These are phyloP conservation scores for Coreoperca whiteheadi DNA, from an alignment of 2,113 vertebrate genomes.

Conservation along the genomic window DNA sequence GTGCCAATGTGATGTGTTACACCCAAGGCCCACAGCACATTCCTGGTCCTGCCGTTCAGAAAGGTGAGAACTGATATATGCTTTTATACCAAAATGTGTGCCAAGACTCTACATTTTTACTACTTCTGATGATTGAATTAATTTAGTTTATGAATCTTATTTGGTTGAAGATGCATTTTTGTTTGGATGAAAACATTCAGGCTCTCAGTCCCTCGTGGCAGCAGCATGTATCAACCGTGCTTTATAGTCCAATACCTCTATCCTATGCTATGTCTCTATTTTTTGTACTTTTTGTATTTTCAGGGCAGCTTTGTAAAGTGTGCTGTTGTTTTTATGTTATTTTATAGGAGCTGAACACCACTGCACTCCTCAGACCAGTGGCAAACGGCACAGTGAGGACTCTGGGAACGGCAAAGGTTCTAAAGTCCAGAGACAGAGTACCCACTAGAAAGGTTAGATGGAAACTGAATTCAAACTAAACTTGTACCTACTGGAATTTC, in stretches of 20 bases:
- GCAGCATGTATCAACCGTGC: background rate
- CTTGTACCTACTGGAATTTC: background rate
- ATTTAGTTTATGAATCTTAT: background rate
- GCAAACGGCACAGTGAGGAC: conserved; percentile 83
- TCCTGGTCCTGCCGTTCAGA: conserved; percentile 50
- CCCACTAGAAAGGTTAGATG: conserved; percentile 69
- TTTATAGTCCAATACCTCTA: background rate
- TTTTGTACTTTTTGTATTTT: background rate
- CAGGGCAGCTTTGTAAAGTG: background rate
- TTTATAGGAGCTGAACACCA: conserved; percentile 70
- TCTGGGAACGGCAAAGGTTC: conserved; percentile 65
- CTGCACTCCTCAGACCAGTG: conserved; percentile 49
- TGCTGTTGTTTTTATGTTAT: background rate
- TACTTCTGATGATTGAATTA: background rate
- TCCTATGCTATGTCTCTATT: background rate
- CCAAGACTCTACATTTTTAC: background rate
- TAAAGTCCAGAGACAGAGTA: conserved; percentile 83
- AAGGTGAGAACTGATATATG: conserved; percentile 58
- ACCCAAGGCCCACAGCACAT: conserved; percentile 67
- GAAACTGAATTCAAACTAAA: background rate
- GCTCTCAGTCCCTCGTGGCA: background rate
- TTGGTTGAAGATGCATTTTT: background rate
- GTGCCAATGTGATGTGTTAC: conserved; percentile 70
- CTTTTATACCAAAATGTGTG: background rate
- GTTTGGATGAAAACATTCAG: background rate